Conservation (phyloP, 2,888 invertebrate species). For the Balanococcus diminutus region DNA sequence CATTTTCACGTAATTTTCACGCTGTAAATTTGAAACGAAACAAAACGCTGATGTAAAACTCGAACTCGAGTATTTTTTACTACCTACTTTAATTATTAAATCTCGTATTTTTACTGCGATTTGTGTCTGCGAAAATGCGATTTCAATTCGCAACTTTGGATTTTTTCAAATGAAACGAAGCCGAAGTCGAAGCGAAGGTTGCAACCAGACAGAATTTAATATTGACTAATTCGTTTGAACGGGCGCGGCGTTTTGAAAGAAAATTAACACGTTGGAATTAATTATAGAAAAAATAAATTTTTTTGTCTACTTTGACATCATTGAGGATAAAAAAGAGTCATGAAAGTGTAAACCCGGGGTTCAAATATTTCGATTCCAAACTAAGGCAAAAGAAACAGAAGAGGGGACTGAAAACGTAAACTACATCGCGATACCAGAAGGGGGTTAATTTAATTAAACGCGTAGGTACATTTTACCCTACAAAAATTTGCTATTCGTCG, state of each 20-base stretch:
- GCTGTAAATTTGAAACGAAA: too few species aligned
- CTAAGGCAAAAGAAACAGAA: neutral
- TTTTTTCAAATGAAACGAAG: too few species aligned
- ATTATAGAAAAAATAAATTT: neutral
- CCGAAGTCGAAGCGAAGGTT: neutral
- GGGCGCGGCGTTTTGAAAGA: neutral
- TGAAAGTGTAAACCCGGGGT: neutral
- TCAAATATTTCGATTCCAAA: neutral
- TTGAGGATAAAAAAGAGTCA: neutral
- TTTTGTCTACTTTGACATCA: neutral
- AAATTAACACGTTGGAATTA: neutral
- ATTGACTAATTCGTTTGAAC: neutral
- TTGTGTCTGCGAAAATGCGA: neutral
- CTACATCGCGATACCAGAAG: neutral
- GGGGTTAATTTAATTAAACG: neutral
- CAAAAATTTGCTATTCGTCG: neutral
- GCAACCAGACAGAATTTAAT: slow-evolving; percentile 12
- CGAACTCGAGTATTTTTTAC: neutral
- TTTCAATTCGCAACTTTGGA: neutral
- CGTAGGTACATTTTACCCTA: neutral
- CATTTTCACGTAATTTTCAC: neutral
- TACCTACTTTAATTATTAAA: neutral
- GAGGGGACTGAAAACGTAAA: neutral
- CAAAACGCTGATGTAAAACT: neutral
- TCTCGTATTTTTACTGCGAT: neutral